Percentiles rank a stretch among this genome's conserved stretches.
Evolutionary conservation across 2,888 invertebrate genomes (phyloP).

Genomic region (Odontomyia ornata): DNA sequence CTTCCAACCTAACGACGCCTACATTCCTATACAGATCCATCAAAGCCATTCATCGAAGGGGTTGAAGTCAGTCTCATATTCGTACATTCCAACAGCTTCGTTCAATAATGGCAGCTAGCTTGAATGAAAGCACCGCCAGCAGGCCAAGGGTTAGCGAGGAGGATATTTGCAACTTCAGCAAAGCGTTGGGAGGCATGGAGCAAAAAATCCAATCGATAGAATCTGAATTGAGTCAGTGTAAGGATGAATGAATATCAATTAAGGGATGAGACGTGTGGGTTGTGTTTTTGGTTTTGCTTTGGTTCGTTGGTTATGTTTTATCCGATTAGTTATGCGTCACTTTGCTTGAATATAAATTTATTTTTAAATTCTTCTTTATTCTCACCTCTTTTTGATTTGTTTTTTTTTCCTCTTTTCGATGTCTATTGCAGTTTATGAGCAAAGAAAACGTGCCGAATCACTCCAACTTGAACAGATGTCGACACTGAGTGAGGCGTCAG

Average conservation of each 20-base stretch:
- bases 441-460: conserved; percentile 27
- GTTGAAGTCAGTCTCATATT: no score
- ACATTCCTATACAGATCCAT: no score
- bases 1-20: no score
- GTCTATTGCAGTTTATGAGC: conserved; percentile 15
- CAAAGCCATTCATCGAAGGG: no score
- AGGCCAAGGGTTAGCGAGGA: conserved; percentile 20
- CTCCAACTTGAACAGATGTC: background rate
- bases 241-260: conserved; percentile 9
- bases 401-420: background rate
- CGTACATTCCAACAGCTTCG: no score
- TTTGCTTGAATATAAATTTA: background rate
- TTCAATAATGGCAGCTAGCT: background rate
- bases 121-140: background rate
- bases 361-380: background rate
- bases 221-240: conserved; percentile 40
- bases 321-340: no score
- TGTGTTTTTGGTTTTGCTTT: no score
- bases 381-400: background rate
- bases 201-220: conserved; percentile 41
- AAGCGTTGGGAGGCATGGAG: conserved; percentile 33
- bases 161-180: conserved; percentile 27
- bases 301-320: no score
- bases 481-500: background rate
- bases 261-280: no score